phyloP scores from a whole-genome alignment of 2,797 vertebrate genomes.

The Protonibea diacanthus region DNA sequence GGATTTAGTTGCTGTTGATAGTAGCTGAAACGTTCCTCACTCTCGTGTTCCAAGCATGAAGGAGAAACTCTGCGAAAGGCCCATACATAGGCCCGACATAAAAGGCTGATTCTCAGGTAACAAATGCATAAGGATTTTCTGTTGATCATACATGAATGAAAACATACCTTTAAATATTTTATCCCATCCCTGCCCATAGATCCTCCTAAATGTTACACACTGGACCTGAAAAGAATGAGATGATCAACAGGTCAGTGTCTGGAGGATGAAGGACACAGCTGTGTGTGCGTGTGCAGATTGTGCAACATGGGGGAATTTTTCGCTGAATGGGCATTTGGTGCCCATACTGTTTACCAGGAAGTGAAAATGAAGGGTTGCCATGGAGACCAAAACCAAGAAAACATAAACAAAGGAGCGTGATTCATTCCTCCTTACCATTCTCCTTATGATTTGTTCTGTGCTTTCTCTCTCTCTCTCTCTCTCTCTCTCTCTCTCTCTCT shows the following conservation, averaged over 20 bases:
- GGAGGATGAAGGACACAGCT: neutral
- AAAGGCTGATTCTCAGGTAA: too few relatives aligned
- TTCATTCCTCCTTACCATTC: constrained; percentile 9
- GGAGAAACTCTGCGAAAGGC: too few relatives aligned
- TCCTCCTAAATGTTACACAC: too few relatives aligned
- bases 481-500: neutral
- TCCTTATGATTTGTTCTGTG: constrained; percentile 9
- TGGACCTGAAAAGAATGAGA: neutral
- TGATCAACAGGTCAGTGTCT: neutral
- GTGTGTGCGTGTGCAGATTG: constrained; percentile 12
- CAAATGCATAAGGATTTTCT: too few relatives aligned
- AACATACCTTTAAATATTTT: too few relatives aligned
- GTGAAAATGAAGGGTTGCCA: constrained; percentile 67
- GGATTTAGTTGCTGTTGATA: too few relatives aligned
- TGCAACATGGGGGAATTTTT: constrained; percentile 32
- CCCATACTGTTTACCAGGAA: constrained; percentile 64
- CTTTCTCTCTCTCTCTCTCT: too few relatives aligned
- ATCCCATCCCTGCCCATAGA: too few relatives aligned
- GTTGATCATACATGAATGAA: too few relatives aligned
- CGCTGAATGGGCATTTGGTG: constrained; percentile 62
- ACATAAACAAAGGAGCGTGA: constrained; percentile 54
- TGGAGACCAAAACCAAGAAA: constrained; percentile 46
- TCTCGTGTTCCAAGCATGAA: too few relatives aligned
- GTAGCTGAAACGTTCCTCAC: too few relatives aligned
- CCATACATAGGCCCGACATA: too few relatives aligned